Percentiles rank a stretch among this genome's conserved stretches.
phyloP scores from a whole-genome alignment of 2,113 vertebrate genomes.

The Microcebus lehilahytsara region DNA sequence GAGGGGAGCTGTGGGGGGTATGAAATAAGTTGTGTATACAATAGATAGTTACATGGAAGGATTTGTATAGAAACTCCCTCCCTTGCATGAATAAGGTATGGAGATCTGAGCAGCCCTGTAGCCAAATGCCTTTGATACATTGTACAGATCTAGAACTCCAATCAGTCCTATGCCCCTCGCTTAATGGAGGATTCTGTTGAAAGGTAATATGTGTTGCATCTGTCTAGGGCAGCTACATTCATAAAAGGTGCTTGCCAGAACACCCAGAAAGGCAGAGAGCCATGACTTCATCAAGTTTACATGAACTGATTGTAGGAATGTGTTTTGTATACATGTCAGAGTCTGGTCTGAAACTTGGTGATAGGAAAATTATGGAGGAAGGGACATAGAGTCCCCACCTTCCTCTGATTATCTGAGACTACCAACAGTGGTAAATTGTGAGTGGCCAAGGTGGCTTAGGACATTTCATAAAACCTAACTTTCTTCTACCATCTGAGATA shows the following conservation, averaged over 20 bases:
- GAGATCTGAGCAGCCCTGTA: not conserved
- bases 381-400: not conserved
- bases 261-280: not conserved
- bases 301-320: not conserved
- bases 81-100: not conserved
- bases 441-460: not conserved
- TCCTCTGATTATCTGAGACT: not conserved
- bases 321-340: not conserved
- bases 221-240: not conserved
- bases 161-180: too few species aligned
- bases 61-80: not conserved
- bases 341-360: not conserved
- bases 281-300: not conserved
- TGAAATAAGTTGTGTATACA: not conserved
- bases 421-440: not conserved
- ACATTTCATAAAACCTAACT: not conserved
- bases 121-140: not conserved
- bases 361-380: not conserved
- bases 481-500: not conserved
- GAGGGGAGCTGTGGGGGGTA: too few species aligned
- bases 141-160: not conserved
- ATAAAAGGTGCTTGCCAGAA: not conserved
- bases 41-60: not conserved
- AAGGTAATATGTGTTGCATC: not conserved
- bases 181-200: not conserved